phyloP scores from a whole-genome alignment of 2,888 invertebrate species.

The Keiferia lycopersicella region DNA sequence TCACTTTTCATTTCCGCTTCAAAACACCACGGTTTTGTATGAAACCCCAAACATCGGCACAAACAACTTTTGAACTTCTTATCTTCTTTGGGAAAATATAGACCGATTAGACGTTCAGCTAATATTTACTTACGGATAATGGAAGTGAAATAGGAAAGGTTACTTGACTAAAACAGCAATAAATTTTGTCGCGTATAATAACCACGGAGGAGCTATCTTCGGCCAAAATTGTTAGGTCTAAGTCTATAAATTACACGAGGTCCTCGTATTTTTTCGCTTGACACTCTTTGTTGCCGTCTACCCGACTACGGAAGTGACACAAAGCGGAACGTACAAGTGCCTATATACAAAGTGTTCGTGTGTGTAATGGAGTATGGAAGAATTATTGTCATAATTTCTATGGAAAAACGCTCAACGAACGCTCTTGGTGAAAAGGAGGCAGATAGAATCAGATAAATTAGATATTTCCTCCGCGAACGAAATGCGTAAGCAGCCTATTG shows the following conservation, averaged over 20 bases:
- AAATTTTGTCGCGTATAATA: conserved; percentile 15
- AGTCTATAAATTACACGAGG: conserved; percentile 15
- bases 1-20: no score
- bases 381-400: conserved; percentile 62
- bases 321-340: conserved; percentile 23
- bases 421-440: background rate
- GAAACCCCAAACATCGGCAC: no score
- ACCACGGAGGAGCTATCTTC: background rate
- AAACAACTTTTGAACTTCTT: no score
- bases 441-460: conserved; percentile 11
- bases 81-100: no score
- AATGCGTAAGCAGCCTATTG: conserved; percentile 4
- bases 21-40: no score
- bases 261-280: conserved; percentile 29
- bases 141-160: no score
- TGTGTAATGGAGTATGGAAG: conserved; percentile 61
- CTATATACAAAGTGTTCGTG: conserved; percentile 48
- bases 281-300: conserved; percentile 31
- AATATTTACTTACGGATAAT: no score
- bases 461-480: conserved; percentile 13
- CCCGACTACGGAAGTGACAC: conserved; percentile 24
- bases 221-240: conserved; percentile 20
- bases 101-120: no score
- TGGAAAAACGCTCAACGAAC: conserved; percentile 45
- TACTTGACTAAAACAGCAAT: conserved; percentile 6